phyloP scores from a whole-genome alignment of 2,113 vertebrate species.

The Campylomormyrus tamandua region DNA sequence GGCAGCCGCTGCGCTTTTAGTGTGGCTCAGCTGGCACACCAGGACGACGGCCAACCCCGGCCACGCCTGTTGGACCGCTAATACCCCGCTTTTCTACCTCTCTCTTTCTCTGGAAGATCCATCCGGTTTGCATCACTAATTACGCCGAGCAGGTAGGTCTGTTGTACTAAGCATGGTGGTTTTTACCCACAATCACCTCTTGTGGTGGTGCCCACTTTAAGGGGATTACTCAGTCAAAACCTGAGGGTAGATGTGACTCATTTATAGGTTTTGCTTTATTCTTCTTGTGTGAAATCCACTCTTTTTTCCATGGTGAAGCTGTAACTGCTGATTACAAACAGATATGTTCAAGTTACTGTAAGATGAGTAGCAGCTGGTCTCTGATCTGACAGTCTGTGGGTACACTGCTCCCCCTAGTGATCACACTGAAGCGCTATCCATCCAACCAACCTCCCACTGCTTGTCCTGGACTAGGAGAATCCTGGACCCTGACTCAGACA shows the following conservation, averaged over 20 bases:
- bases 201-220: not conserved
- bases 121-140: not conserved
- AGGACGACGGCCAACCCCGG: not conserved
- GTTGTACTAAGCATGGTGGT: not conserved
- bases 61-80: not conserved
- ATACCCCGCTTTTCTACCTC: not conserved
- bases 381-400: not conserved
- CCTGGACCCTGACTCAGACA: not conserved
- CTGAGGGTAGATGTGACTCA: not conserved
- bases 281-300: not conserved
- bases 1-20: not conserved
- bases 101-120: not conserved
- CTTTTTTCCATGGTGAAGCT: not conserved
- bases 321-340: conserved; percentile 1
- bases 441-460: not conserved
- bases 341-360: not conserved
- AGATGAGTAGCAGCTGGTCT: not conserved
- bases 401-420: not conserved
- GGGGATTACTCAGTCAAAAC: not conserved
- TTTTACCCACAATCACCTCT: not conserved
- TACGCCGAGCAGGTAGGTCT: not conserved
- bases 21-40: not conserved
- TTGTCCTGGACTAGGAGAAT: not conserved
- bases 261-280: not conserved
- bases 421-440: not conserved